A percentile compares a stretch with the other conserved stretches of the same genome.
Evolutionary conservation across 1,140 invertebrate species (phyloP).

Genomic region (Eupeodes corollae): DNA sequence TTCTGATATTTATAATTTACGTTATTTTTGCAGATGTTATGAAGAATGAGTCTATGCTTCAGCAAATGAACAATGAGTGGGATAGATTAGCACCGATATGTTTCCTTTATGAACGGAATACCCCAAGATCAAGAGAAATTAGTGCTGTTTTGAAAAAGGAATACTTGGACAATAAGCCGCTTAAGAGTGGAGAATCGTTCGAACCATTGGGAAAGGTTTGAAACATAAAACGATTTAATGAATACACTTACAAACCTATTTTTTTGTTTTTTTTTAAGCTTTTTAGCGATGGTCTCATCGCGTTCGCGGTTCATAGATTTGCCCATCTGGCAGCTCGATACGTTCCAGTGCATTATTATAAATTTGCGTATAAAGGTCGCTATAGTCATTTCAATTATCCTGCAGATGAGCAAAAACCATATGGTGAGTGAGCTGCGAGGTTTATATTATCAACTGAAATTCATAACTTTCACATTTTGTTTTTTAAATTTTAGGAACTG

Average conservation of each 20-base stretch:
- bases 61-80: slow-evolving; percentile 39
- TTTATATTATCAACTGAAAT: too few species aligned
- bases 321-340: slow-evolving; percentile 37
- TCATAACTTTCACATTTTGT: neutral
- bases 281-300: slow-evolving; percentile 40
- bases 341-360: slow-evolving; percentile 42
- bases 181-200: slow-evolving; percentile 14
- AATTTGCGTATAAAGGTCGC: slow-evolving; percentile 43
- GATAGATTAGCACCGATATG: slow-evolving; percentile 41
- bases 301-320: slow-evolving; percentile 40
- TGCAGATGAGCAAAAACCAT: slow-evolving; percentile 30
- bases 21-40: slow-evolving; percentile 13
- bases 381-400: slow-evolving; percentile 41
- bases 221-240: neutral
- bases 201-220: slow-evolving; percentile 10
- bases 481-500: slow-evolving; percentile 37
- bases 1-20: neutral
- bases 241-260: neutral
- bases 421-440: slow-evolving; percentile 28
- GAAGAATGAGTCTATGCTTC: slow-evolving; percentile 14
- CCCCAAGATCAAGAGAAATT: slow-evolving; percentile 35
- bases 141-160: slow-evolving; percentile 14
- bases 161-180: slow-evolving; percentile 13
- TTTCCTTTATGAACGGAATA: slow-evolving; percentile 43
- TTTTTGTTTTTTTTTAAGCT: slow-evolving; percentile 16